Evolutionary conservation across 1,140 invertebrate species (phyloP), one percentile per base, ranked within the genome.

Genomic region (Eupeodes corollae): DNA sequence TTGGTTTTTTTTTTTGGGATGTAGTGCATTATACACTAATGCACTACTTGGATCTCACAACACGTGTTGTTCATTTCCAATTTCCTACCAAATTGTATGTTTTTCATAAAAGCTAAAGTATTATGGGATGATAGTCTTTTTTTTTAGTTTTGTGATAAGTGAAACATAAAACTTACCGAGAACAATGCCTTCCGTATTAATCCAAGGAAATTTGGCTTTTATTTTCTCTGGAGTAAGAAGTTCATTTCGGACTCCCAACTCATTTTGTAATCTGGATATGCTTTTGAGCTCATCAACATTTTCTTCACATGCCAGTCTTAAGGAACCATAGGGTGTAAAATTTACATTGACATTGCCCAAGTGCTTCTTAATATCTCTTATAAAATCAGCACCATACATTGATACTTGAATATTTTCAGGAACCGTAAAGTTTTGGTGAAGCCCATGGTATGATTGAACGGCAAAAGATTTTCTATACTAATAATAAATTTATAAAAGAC

Each of bases 361-460:
- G 61, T 86, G 69, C 48, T 83, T 63, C 52, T 84, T 83, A 2
- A 85, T 73, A 52, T 90, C 85, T 37, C 90, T 75, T 32, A 99
- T 67, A 73, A 99, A 99, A 42, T 98, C 85, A 26, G 88, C 81
- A 32, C 84, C 82, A 73, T 80, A 95, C 50, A 93, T 60, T 0
- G 93, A 89, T 78, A 99, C 86, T 61, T 88, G 72, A 44, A 98
- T 87, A 72, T 98, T 97, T 74, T 98, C 94, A 48, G 83, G 78
- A 2, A 94, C 58, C 5, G 90, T 89, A 73, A 95, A 99, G 67
- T 99, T 95, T 61, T 96, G 93, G 31, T 89, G 75, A 41, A 98
- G 69, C 2, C 87, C 86, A 46, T 91, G 91, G 26, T 82, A 76
- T 3, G 91, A 92, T 48, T 92, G 68, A 46, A 80, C 78, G 6